These are phyloP conservation scores for Selenia dentaria DNA, from an alignment of 2,888 invertebrate species.

Conservation along the genomic window DNA sequence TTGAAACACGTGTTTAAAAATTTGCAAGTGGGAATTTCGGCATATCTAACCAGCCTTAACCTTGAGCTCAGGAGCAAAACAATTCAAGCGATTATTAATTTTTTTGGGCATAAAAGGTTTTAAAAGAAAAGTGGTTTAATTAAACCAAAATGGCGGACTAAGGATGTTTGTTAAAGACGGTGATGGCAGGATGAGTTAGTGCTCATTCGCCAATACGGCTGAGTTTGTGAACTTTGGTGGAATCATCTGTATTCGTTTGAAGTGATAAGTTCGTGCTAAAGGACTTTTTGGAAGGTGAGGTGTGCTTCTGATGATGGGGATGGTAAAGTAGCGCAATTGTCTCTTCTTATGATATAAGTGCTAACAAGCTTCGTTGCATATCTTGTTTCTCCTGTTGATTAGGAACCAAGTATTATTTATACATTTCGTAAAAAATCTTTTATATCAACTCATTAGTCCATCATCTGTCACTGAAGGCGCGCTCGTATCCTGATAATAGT, in stretches of 20 bases:
- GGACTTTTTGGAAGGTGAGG: conserved; percentile 66
- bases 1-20: not conserved
- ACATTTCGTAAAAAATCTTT: too few relatives aligned
- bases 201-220: conserved; percentile 78
- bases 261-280: conserved; percentile 41
- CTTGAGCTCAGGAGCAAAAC: too few relatives aligned
- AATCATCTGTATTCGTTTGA: conserved; percentile 44
- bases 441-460: too few relatives aligned
- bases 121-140: not conserved
- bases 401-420: too few relatives aligned
- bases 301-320: conserved; percentile 11
- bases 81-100: not conserved
- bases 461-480: too few relatives aligned
- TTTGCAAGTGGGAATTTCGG: not conserved
- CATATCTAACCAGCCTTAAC: too few relatives aligned
- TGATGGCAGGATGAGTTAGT: conserved; percentile 53
- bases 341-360: too few relatives aligned
- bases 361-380: too few relatives aligned
- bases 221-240: conserved; percentile 41
- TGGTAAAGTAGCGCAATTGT: not conserved
- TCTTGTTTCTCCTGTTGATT: too few relatives aligned
- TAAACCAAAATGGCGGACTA: conserved; percentile 62
- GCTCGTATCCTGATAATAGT: too few relatives aligned
- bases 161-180: conserved; percentile 55
- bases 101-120: not conserved